Conservation (phyloP, 2,888 invertebrate genomes). For the Drosophila pegasa region DNA sequence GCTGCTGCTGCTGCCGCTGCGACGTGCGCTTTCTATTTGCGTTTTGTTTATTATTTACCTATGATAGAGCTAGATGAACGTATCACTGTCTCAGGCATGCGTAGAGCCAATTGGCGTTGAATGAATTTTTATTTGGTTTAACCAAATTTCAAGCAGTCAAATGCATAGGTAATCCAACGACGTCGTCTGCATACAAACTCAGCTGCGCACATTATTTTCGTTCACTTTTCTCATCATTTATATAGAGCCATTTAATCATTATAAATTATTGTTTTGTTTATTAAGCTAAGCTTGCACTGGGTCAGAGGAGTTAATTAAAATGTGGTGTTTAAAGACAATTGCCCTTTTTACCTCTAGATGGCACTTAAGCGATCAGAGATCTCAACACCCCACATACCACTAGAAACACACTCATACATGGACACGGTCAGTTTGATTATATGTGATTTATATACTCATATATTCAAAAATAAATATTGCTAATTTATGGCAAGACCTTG, state of each 20-base stretch:
- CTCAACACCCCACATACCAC: not conserved
- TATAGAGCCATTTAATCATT: slow-evolving; percentile 18
- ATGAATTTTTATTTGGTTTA: slow-evolving; percentile 62
- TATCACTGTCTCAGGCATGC: slow-evolving; percentile 60
- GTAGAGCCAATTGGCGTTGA: slow-evolving; percentile 48
- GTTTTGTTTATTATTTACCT: slow-evolving; percentile 75
- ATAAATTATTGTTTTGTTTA: slow-evolving; percentile 6
- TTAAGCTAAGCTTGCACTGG: slow-evolving; percentile 23
- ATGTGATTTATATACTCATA: not conserved
- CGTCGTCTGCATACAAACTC: slow-evolving; percentile 61
- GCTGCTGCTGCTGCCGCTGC: slow-evolving; percentile 28
- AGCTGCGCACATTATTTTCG: not conserved
- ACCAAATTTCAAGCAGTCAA: slow-evolving; percentile 41
- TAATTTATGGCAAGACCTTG: slow-evolving; percentile 51
- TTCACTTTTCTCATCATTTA: slow-evolving; percentile 26
- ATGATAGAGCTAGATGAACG: slow-evolving; percentile 71
- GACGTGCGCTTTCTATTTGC: slow-evolving; percentile 80
- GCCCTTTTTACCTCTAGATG: slow-evolving; percentile 47
- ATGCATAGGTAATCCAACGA: slow-evolving; percentile 62
- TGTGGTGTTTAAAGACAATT: slow-evolving; percentile 48
- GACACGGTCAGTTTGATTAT: not conserved
- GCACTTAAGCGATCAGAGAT: slow-evolving; percentile 29
- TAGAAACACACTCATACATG: not conserved
- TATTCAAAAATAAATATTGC: slow-evolving; percentile 19
- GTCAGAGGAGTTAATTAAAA: slow-evolving; percentile 57